A percentile compares a stretch with the other conserved stretches of the same genome.
Conservation (phyloP, 2,797 vertebrate species). For the Megaceryle alcyon region DNA sequence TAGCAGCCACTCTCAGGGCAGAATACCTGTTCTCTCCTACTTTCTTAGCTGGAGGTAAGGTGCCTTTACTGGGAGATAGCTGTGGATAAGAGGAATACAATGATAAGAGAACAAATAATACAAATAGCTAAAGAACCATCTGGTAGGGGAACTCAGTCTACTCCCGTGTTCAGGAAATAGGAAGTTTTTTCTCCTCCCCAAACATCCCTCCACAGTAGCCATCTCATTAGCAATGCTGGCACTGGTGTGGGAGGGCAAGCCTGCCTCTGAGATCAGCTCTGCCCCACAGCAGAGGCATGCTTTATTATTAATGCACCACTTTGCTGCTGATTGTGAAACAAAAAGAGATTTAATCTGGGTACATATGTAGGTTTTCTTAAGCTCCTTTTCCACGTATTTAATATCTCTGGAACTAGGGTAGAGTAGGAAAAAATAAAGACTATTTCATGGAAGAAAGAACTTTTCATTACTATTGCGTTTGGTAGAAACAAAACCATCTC, state of each 20-base stretch:
- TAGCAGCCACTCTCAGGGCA: background rate
- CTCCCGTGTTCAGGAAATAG: background rate
- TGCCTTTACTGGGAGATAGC: background rate
- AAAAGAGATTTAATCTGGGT: slow-evolving; percentile 4
- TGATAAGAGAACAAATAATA: background rate
- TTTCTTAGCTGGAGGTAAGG: background rate
- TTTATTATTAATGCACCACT: background rate
- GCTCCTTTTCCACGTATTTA: background rate
- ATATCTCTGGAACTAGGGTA: background rate
- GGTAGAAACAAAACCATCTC: background rate
- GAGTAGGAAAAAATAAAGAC: background rate
- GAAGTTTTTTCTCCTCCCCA: background rate
- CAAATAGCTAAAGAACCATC: background rate
- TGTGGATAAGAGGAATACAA: background rate
- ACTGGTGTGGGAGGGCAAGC: background rate
- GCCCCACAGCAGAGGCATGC: background rate
- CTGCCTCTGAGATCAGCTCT: background rate
- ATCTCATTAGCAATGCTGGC: background rate
- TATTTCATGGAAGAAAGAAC: background rate
- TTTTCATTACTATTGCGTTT: background rate
- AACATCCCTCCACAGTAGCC: background rate
- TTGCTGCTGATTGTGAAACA: background rate
- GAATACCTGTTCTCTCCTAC: background rate
- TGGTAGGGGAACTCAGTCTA: background rate
- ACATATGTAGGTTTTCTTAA: background rate